Percentiles rank a stretch among this genome's conserved stretches.
Conservation (phyloP, 2,113 vertebrate genomes). For the Speoplatyrhinus poulsoni region DNA sequence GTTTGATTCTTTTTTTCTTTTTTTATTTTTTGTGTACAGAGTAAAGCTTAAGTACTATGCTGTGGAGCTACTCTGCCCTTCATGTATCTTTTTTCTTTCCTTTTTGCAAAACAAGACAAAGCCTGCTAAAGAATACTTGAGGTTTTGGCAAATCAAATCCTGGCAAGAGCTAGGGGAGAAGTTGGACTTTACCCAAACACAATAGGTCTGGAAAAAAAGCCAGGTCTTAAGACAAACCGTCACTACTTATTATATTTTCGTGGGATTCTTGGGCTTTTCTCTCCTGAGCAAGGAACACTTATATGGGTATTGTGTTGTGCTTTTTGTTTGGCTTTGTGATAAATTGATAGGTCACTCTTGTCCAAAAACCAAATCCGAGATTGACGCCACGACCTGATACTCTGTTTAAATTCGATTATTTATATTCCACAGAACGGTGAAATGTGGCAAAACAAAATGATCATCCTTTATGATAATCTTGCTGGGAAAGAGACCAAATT, state of each 20-base stretch:
- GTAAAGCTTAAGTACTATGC: slow-evolving; percentile 33
- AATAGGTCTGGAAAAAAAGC: slow-evolving; percentile 64
- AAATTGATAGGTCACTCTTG: slow-evolving; percentile 34
- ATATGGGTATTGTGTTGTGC: slow-evolving; percentile 37
- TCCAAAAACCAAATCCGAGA: slow-evolving; percentile 31
- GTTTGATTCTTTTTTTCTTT: slow-evolving; percentile 12
- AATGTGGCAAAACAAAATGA: slow-evolving; percentile 11
- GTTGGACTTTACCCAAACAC: slow-evolving; percentile 67
- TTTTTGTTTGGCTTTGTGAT: slow-evolving; percentile 44
- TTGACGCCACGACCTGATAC: slow-evolving; percentile 32
- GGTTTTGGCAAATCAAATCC: slow-evolving; percentile 62
- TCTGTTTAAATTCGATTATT: slow-evolving; percentile 36
- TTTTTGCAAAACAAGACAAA: slow-evolving; percentile 65
- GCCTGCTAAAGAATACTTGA: slow-evolving; percentile 64
- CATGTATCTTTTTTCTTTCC: slow-evolving; percentile 17
- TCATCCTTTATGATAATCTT: not conserved
- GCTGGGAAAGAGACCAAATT: too few relatives aligned
- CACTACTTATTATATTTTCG: slow-evolving; percentile 62
- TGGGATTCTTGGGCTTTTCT: slow-evolving; percentile 47
- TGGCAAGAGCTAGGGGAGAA: slow-evolving; percentile 57
- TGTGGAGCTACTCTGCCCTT: slow-evolving; percentile 31
- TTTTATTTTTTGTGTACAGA: slow-evolving; percentile 20
- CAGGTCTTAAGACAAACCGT: slow-evolving; percentile 56
- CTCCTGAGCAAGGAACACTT: slow-evolving; percentile 43
- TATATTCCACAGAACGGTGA: slow-evolving; percentile 21